Conservation (phyloP, 1,140 invertebrate species). For the Bombyx mandarina region DNA sequence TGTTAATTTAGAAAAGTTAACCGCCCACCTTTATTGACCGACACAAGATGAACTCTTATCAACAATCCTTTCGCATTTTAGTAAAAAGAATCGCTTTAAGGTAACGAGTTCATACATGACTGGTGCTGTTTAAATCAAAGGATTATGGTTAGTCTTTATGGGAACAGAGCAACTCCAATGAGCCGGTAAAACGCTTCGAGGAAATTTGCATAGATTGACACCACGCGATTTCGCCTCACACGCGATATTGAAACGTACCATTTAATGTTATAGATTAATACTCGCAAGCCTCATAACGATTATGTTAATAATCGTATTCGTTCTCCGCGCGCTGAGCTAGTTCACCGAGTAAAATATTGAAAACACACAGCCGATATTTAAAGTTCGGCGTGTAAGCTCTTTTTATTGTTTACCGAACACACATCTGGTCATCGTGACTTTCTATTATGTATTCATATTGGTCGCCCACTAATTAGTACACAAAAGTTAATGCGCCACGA, state of each 20-base stretch:
- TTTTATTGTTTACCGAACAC: constrained; percentile 59
- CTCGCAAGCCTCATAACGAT: constrained; percentile 14
- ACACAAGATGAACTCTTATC: constrained; percentile 21
- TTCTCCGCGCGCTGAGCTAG: constrained; percentile 3
- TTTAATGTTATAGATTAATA: constrained; percentile 13
- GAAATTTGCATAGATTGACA: constrained; percentile 69
- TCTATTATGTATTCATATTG: constrained; percentile 66
- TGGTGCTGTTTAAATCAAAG: constrained; percentile 29
- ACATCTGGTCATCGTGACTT: constrained; percentile 59
- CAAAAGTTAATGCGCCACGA: constrained; percentile 58
- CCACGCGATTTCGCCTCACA: constrained; percentile 43
- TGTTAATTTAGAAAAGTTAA: constrained; percentile 11
- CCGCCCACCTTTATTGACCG: constrained; percentile 9
- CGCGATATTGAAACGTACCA: constrained; percentile 37
- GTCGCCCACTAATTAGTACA: constrained; percentile 69
- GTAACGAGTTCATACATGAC: constrained; percentile 14
- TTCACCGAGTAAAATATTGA: constrained; percentile 40
- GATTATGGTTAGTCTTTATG: constrained; percentile 38
- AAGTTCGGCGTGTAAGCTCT: constrained; percentile 47
- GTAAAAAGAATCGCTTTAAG: constrained; percentile 13
- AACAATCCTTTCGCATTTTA: constrained; percentile 18
- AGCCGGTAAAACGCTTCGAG: constrained; percentile 59
- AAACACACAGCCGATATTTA: constrained; percentile 43
- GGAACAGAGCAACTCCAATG: constrained; percentile 35
- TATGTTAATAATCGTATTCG: constrained; percentile 25